phyloP scores from a whole-genome alignment of 1,140 invertebrate species.

The Lineus longissimus region DNA sequence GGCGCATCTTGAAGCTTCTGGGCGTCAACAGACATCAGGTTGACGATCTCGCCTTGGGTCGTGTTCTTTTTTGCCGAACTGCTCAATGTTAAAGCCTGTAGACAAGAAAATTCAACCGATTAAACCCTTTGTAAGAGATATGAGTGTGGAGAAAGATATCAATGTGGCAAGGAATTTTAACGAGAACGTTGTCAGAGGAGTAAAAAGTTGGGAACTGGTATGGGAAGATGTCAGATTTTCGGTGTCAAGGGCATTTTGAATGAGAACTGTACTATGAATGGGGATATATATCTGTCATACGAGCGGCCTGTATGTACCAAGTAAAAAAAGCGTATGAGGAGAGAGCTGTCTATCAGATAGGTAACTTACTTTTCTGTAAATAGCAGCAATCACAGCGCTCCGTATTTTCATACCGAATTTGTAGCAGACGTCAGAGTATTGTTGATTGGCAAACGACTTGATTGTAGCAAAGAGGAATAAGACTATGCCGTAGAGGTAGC shows the following conservation, averaged over 20 bases:
- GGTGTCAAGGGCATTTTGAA: too few species aligned
- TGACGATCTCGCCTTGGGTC: slow-evolving; percentile 59
- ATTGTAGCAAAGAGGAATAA: slow-evolving; percentile 7
- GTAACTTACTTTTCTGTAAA: slow-evolving; percentile 12
- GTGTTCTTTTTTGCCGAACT: slow-evolving; percentile 29
- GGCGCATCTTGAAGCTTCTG: slow-evolving; percentile 44
- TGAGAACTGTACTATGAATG: too few species aligned
- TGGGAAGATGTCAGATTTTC: too few species aligned
- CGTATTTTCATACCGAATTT: slow-evolving; percentile 9
- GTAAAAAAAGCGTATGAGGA: too few species aligned
- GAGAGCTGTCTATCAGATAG: too few species aligned
- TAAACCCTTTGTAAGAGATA: too few species aligned
- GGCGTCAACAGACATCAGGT: slow-evolving; percentile 56
- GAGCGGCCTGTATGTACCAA: too few species aligned
- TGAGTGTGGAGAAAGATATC: too few species aligned
- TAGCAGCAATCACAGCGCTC: not conserved
- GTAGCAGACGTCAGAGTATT: not conserved
- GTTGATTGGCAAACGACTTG: slow-evolving; percentile 8
- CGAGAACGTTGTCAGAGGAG: too few species aligned
- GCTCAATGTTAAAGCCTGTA: slow-evolving; percentile 15
- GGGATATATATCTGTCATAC: too few species aligned
- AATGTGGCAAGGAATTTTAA: too few species aligned
- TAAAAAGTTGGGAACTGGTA: too few species aligned
- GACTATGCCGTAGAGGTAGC: slow-evolving; percentile 12
- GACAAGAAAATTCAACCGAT: not conserved